A percentile compares a stretch with the other conserved stretches of the same genome.
Conservation (phyloP, 2,888 invertebrate species). For the Drosophila sordidapex region DNA sequence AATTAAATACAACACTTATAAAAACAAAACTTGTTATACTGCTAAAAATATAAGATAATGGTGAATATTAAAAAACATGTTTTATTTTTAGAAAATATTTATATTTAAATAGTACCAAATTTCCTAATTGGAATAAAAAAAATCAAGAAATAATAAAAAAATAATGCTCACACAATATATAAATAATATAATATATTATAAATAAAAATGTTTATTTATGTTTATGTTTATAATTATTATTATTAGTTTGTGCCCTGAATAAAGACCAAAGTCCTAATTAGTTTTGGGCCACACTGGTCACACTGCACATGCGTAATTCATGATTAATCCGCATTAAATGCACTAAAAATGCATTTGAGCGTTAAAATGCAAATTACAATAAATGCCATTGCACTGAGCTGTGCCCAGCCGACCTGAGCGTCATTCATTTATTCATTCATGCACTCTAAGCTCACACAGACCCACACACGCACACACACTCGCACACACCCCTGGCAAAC, state of each 20-base stretch:
- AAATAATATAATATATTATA: too few species aligned
- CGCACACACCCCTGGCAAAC: conserved; percentile 52
- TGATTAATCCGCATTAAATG: conserved; percentile 56
- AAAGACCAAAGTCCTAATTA: not conserved
- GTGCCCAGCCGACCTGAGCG: conserved; percentile 8
- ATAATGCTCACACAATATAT: too few species aligned
- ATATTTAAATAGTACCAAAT: too few species aligned
- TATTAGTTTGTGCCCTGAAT: not conserved
- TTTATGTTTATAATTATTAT: not conserved
- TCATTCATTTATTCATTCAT: conserved; percentile 2
- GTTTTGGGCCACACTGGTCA: conserved; percentile 11
- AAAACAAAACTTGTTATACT: too few species aligned
- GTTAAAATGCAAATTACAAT: conserved; percentile 79
- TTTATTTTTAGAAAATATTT: too few species aligned
- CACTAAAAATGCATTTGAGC: conserved; percentile 74
- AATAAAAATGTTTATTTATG: too few species aligned
- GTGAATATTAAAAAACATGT: too few species aligned
- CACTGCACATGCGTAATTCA: conserved; percentile 19
- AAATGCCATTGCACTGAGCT: conserved; percentile 53
- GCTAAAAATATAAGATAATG: too few species aligned
- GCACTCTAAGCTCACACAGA: not conserved
- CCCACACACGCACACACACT: not conserved
- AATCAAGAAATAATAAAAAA: too few species aligned
- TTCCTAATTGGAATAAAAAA: too few species aligned
- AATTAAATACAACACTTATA: too few species aligned